Base-by-base conservation (phyloP, 2,888 invertebrate genomes). In the Meteorus cinctellus region DNA sequence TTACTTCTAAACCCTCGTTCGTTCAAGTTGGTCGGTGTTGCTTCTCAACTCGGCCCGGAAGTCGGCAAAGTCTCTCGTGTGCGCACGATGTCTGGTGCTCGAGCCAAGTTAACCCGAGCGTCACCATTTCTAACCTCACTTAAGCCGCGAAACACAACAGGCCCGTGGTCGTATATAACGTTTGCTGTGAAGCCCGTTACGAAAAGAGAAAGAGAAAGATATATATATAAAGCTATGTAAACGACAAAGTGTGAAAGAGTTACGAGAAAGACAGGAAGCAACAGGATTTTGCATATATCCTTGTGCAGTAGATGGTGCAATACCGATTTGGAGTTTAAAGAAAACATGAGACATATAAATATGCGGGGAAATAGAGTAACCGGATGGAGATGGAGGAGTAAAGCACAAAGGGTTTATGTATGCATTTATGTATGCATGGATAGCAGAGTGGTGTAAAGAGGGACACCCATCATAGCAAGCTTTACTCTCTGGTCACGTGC, bases 401-500 rank as follows among this genome's bases (percentile, higher is more conserved):
- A 16, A 72, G 24, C 45, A 60, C 45, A 29, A 60, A 62, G 66
- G 45, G 76, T n/a, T 59, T 5, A 69, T 69, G 51, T 69, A 31
- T 55, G 29, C 27, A 55, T 31, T 27, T 31, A 27, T 27, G 24
- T 29, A 31, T 27, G 27, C 31, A 55, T 8, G 69, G 41, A 36
- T 55, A 63, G 41, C n/a, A 41, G 24, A 14, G 59, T 27, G 55
- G 24, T n/a, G 19, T 14, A 48, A 66, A 51, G 76, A 62, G 80
- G 72, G 67, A 73, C 68, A 69, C n/a, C 24, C 19, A 55, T 55
- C 19, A 19, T 19, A 55, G 69, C 66, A 34, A 78, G 82, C 80
- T 87, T 86, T 81, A 81, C 79, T 86, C 81, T 79, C 83, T 80
- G 82, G 85, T 87, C 87, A 87, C 86, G 87, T 86, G 85, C 81